A percentile compares a stretch with the other conserved stretches of the same genome.
phyloP scores from a whole-genome alignment of 2,113 vertebrate species.

The Oceanodroma tethys region DNA sequence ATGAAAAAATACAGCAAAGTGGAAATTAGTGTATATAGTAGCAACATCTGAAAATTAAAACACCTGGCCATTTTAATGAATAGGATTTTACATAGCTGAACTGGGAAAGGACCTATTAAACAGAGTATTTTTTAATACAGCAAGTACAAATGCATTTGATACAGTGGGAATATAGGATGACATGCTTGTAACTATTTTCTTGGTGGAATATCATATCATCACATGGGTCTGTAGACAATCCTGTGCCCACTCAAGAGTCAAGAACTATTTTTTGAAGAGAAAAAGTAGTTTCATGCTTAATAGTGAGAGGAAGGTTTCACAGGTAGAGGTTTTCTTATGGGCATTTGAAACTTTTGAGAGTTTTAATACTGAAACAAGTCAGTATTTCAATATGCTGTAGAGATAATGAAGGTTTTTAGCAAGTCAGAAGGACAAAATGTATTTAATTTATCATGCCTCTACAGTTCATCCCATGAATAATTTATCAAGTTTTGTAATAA shows the following conservation, averaged over 20 bases:
- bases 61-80: not conserved
- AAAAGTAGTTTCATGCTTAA: not conserved
- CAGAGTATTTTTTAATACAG: not conserved
- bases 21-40: not conserved
- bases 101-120: not conserved
- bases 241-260: not conserved
- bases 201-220: not conserved
- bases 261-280: not conserved
- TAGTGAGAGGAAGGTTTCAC: not conserved
- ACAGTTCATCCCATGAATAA: not conserved
- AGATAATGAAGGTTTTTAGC: not conserved
- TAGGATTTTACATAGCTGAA: not conserved
- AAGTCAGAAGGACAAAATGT: not conserved
- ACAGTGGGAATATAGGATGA: not conserved
- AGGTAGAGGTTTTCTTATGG: not conserved
- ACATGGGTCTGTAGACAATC: not conserved
- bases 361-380: not conserved
- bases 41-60: not conserved
- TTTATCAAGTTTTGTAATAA: not conserved
- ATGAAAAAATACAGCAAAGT: slow-evolving; percentile 1
- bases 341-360: not conserved
- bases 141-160: not conserved
- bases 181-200: not conserved
- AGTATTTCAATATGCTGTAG: not conserved
- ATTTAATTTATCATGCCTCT: not conserved